These are phyloP conservation scores for Erythrocebus patas DNA, from an alignment of 2,113 vertebrate species.

Conservation along the genomic window DNA sequence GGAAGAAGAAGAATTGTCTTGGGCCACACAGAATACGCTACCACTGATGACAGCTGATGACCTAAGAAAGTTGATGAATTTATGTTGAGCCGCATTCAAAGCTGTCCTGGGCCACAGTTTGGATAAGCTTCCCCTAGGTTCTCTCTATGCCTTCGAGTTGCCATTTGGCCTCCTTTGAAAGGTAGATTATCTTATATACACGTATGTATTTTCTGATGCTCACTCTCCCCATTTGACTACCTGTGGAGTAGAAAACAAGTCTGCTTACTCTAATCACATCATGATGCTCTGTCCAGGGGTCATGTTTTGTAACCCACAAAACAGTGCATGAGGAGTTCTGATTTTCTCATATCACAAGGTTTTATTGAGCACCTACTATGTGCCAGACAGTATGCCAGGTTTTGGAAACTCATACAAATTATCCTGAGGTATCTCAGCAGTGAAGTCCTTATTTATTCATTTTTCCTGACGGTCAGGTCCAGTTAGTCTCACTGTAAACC, in stretches of 20 bases:
- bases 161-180: neutral
- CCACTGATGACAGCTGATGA: no score
- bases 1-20: no score
- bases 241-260: neutral
- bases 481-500: neutral
- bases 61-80: no score
- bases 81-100: no score
- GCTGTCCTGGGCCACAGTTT: no score
- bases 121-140: no score
- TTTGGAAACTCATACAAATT: neutral
- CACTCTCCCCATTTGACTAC: neutral
- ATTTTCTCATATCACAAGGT: neutral
- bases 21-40: no score
- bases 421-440: neutral
- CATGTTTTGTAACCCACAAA: neutral
- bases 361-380: neutral
- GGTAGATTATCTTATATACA: neutral
- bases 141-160: neutral
- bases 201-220: accelerated
- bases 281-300: neutral
- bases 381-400: neutral
- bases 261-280: neutral
- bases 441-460: neutral
- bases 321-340: neutral
- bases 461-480: neutral